Percentiles rank a stretch among this genome's conserved stretches.
Evolutionary conservation across 2,797 vertebrate species (phyloP).

Genomic region (Poecilia picta): DNA sequence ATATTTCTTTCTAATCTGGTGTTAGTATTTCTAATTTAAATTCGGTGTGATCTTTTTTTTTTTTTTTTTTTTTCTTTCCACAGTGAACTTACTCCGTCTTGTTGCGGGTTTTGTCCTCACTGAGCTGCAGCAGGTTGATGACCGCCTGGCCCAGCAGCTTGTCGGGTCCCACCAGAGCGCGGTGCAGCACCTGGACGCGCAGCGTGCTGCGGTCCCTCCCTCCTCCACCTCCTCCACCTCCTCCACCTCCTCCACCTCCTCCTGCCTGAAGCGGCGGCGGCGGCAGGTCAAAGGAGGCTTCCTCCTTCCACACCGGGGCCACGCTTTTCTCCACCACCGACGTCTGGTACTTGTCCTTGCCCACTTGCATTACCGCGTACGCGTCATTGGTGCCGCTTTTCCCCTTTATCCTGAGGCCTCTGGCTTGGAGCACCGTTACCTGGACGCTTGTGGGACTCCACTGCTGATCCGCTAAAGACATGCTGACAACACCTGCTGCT

Average conservation of each 20-base stretch:
- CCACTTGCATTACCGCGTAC: constrained; percentile 92
- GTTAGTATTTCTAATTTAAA: neutral
- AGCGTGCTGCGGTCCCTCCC: constrained; percentile 74
- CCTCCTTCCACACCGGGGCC: constrained; percentile 89
- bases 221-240: constrained; percentile 19
- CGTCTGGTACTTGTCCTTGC: constrained; percentile 91
- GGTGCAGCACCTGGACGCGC: constrained; percentile 89
- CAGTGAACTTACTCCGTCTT: constrained; percentile 84
- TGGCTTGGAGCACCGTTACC: constrained; percentile 91
- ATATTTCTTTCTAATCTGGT: neutral
- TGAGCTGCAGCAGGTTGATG: constrained; percentile 84
- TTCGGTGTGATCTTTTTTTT: no score
- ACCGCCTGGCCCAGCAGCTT: constrained; percentile 91
- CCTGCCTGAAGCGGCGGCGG: constrained; percentile 61
- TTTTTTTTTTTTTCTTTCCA: no score
- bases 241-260: constrained; percentile 29
- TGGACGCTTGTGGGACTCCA: constrained; percentile 91
- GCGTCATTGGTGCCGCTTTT: constrained; percentile 91
- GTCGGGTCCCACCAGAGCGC: constrained; percentile 90
- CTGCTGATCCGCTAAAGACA: constrained; percentile 81
- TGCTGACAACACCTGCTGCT: constrained; percentile 41
- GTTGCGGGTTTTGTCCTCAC: constrained; percentile 74
- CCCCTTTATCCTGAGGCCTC: constrained; percentile 87
- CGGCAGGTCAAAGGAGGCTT: constrained; percentile 91
- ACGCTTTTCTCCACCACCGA: constrained; percentile 90